These are phyloP conservation scores for Hirtodrosophila histrioides DNA, from an alignment of 2,888 invertebrate species.

Conservation along the genomic window DNA sequence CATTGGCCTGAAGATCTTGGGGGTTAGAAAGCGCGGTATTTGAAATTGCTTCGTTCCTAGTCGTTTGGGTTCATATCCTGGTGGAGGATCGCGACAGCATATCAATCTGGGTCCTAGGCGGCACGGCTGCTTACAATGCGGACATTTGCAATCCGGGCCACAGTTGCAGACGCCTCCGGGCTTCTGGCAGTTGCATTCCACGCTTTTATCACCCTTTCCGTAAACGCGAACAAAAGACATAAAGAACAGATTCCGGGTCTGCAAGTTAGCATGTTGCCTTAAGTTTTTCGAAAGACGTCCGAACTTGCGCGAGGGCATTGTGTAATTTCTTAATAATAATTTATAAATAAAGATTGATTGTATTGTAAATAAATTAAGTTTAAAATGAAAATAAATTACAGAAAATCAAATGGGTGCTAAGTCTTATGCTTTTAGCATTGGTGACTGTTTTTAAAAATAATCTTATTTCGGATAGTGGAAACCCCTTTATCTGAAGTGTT, in stretches of 20 bases:
- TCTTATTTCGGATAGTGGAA: no score
- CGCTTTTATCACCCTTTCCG: not conserved
- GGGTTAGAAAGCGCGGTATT: conserved; percentile 30
- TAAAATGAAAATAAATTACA: not conserved
- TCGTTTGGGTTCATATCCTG: conserved; percentile 8
- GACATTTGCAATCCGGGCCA: conserved; percentile 15
- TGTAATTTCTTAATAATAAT: not conserved
- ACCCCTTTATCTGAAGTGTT: no score
- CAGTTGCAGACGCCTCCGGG: conserved; percentile 14
- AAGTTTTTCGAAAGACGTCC: not conserved
- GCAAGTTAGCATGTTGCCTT: not conserved
- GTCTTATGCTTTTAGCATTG: no score
- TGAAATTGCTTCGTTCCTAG: conserved; percentile 25
- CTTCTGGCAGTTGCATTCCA: conserved; percentile 6
- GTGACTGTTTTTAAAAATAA: no score
- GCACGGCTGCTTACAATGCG: conserved; percentile 6
- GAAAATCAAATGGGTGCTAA: not conserved
- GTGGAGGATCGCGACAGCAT: conserved; percentile 22
- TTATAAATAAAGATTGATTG: not conserved
- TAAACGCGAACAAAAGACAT: not conserved
- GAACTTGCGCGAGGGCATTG: not conserved
- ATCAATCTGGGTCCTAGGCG: conserved; percentile 9
- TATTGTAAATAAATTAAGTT: no score
- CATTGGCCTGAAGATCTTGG: conserved; percentile 18
- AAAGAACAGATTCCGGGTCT: not conserved